Base-by-base conservation (phyloP, 2,888 invertebrate genomes). In the Gymnosoma rotundatum region DNA sequence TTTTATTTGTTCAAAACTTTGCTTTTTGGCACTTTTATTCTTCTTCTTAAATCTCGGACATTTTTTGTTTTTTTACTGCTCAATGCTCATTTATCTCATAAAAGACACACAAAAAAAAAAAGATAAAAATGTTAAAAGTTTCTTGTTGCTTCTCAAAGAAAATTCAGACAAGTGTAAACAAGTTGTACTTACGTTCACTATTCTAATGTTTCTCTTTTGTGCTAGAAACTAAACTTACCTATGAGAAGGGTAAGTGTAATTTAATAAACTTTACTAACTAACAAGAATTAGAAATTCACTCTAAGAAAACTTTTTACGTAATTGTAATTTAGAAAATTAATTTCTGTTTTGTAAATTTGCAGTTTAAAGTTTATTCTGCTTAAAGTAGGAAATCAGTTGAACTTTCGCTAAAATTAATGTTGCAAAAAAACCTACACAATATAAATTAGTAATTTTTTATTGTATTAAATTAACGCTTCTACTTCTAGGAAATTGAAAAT, bases 91-190 rank as follows among this genome's bases (percentile, higher is more conserved):
- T 14, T 10, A 38, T 38, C 6, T 25, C 2, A 25, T 25, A 25
- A 2, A 25, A 32, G 7, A 32, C 32, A 32, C 6, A 32, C 8
- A 7, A 32, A 32, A 9, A 16, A 36, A 52, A 25, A 38, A 7
- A 52, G n/a, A 42, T 18, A 48, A 63, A 38, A n/a, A 74, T 45
- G 36, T 58, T 60, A 20, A 58, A 74, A 66, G 6, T 6, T 45
- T 25, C 48, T n/a, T 52, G n/a, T 21, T 52, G 78, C 85, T 86
- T 87, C 79, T 84, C 20, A 21, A 69, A 78, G 45, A 14, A 56
- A 70, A 70, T 36, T 63, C 20, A 54, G 50, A 61, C 50, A 69
- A 42, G 12, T 69, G 76, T 78, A 54, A 69, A 69, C 25, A 45
- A 63, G 54, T 20, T 61, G 60, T 21, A 32, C 32, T 54, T 21